A percentile compares a stretch with the other conserved stretches of the same genome.
phyloP scores from a whole-genome alignment of 2,113 vertebrate genomes.

The Xiphophorus hellerii region DNA sequence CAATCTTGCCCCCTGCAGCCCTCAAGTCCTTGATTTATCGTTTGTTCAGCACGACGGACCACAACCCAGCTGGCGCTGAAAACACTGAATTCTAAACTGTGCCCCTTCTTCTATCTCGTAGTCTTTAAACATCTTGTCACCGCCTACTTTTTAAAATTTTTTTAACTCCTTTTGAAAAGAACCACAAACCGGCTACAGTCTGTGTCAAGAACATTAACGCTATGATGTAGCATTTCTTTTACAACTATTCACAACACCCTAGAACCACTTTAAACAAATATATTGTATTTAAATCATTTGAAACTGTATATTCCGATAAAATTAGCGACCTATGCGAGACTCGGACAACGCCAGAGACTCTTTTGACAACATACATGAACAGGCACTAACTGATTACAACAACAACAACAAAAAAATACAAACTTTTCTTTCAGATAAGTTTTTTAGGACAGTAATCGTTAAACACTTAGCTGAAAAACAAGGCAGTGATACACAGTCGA shows the following conservation, averaged over 20 bases:
- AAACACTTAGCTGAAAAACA: slow-evolving; percentile 64
- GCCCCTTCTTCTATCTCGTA: slow-evolving; percentile 15
- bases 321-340: slow-evolving; percentile 58
- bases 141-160: slow-evolving; percentile 7
- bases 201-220: slow-evolving; percentile 33
- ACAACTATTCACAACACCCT: slow-evolving; percentile 75
- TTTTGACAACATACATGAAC: slow-evolving; percentile 61
- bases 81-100: slow-evolving; percentile 65
- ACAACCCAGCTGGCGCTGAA: slow-evolving; percentile 60
- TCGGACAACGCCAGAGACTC: slow-evolving; percentile 39
- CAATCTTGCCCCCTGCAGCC: slow-evolving; percentile 16
- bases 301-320: slow-evolving; percentile 74
- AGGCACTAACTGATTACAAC: slow-evolving; percentile 70
- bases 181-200: slow-evolving; percentile 35
- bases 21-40: slow-evolving; percentile 26
- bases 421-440: slow-evolving; percentile 43
- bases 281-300: slow-evolving; percentile 70
- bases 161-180: slow-evolving; percentile 24
- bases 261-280: slow-evolving; percentile 74
- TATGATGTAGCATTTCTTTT: slow-evolving; percentile 57
- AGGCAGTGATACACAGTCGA: slow-evolving; percentile 70
- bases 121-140: slow-evolving; percentile 39
- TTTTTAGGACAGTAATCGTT: slow-evolving; percentile 53
- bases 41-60: slow-evolving; percentile 32
- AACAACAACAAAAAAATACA: slow-evolving; percentile 32